Evolutionary conservation across 2,797 vertebrate species (phyloP).

Genomic region (Rhabdomys pumilio): DNA sequence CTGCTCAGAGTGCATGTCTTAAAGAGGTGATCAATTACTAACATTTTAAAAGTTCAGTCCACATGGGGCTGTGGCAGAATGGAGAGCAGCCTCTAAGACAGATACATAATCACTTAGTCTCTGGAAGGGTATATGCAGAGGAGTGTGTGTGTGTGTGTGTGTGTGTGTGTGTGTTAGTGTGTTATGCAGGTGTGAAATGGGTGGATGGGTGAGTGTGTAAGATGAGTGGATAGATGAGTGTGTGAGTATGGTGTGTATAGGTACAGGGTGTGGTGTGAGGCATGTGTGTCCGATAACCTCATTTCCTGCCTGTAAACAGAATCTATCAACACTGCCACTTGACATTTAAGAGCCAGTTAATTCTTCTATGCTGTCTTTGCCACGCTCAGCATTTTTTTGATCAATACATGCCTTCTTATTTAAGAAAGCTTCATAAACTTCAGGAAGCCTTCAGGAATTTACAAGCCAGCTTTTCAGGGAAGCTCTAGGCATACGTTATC

Average conservation of each 20-base stretch:
- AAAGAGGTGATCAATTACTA: slow-evolving; percentile 7
- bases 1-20: neutral
- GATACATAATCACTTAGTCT: neutral
- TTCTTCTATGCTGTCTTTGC: slow-evolving; percentile 52
- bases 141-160: neutral
- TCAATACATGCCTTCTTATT: slow-evolving; percentile 47
- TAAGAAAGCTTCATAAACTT: slow-evolving; percentile 52
- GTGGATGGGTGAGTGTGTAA: neutral
- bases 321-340: neutral
- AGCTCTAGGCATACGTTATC: slow-evolving; percentile 32
- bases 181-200: neutral
- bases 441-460: slow-evolving; percentile 26
- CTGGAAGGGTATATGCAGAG: neutral
- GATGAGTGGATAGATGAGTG: neutral
- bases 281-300: neutral
- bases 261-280: neutral
- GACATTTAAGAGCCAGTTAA: slow-evolving; percentile 33
- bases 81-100: neutral
- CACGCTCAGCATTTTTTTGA: slow-evolving; percentile 62
- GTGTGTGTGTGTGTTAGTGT: neutral
- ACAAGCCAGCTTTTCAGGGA: neutral
- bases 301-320: neutral
- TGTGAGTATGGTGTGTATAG: neutral
- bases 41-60: neutral
- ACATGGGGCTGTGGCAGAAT: neutral